A percentile compares a stretch with the other conserved stretches of the same genome.
Evolutionary conservation across 2,888 invertebrate genomes (phyloP).

Genomic region (Habroteleia sp.): DNA sequence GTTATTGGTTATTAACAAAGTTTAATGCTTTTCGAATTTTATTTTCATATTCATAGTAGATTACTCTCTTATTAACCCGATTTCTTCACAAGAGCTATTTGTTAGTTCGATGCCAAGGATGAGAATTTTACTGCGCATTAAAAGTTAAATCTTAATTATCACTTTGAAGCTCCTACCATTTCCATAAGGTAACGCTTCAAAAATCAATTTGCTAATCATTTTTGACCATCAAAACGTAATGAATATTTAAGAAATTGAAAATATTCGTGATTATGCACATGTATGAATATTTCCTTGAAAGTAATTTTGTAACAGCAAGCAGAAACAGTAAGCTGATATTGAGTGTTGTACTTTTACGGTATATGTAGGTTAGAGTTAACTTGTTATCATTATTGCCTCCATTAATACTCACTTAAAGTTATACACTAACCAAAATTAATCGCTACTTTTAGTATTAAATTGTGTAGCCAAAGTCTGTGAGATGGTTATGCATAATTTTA

Average conservation of each 20-base stretch:
- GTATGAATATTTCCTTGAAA: conserved; percentile 17
- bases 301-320: conserved; percentile 11
- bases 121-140: no score
- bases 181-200: no score
- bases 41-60: no score
- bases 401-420: conserved; percentile 26
- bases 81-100: no score
- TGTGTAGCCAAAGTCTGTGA: no score
- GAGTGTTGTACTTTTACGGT: conserved; percentile 12
- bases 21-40: no score
- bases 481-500: no score
- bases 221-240: conserved; percentile 3
- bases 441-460: conserved; percentile 13
- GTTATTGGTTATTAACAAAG: no score
- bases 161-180: no score
- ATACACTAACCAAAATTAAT: conserved; percentile 21
- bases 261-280: conserved; percentile 27
- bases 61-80: no score
- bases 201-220: conserved; percentile 32
- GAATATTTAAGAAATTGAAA: conserved; percentile 23
- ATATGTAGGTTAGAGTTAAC: conserved; percentile 24
- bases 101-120: no score
- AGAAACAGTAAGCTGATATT: conserved; percentile 28
- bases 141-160: no score
- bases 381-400: conserved; percentile 31